These are phyloP conservation scores for Pseudomyrmex cubaensis DNA, from an alignment of 1,140 invertebrate species.

Conservation along the genomic window DNA sequence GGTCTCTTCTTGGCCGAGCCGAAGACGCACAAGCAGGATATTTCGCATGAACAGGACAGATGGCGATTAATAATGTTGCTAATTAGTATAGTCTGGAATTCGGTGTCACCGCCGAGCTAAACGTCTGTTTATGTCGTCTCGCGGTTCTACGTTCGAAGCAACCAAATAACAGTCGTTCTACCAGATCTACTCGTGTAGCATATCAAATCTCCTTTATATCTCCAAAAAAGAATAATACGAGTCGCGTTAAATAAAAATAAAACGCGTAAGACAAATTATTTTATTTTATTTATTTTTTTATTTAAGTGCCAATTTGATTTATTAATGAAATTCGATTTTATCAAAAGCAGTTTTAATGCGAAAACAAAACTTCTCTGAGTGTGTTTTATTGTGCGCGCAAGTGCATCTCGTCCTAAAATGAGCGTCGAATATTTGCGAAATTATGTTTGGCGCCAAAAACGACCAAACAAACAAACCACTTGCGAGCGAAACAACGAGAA, in stretches of 20 bases:
- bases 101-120: not conserved
- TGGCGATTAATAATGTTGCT: conserved; percentile 36
- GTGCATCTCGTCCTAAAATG: not conserved
- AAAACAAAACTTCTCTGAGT: not conserved
- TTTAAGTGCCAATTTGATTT: too few relatives aligned
- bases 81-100: conserved; percentile 31
- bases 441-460: not conserved
- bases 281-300: too few relatives aligned
- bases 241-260: not conserved
- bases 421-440: conserved; percentile 13
- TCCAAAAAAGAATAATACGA: not conserved
- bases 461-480: not conserved
- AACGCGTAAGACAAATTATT: not conserved
- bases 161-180: not conserved
- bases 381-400: not conserved
- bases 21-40: conserved; percentile 1
- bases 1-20: not conserved
- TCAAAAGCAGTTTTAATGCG: too few relatives aligned
- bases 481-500: conserved; percentile 12
- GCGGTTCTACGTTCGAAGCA: not conserved
- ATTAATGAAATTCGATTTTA: too few relatives aligned
- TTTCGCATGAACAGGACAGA: conserved; percentile 10
- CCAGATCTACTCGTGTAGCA: not conserved
- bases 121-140: not conserved
- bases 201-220: not conserved